Evolutionary conservation across 2,113 vertebrate genomes (phyloP), one percentile per base, ranked within the genome.

Genomic region (Chaetodon auriga): DNA sequence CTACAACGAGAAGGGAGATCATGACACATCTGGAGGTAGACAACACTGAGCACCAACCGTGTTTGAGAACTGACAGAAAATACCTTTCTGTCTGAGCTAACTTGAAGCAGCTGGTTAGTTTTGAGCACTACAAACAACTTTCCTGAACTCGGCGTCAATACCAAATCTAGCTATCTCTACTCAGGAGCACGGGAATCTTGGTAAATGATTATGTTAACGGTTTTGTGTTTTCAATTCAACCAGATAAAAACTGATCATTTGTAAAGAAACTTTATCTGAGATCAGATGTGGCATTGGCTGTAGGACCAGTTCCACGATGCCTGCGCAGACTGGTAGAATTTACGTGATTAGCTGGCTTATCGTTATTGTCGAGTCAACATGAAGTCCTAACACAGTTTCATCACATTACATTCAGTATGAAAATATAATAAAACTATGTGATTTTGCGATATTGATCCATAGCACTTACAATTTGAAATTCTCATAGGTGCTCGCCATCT

Each of bases 401-500:
- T 14, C 12, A 0, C 21, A n/a, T 9, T 11, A 21, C 30, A 5
- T 0, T 45, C 21, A 2, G 1, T 5, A 2, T 1, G 9, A 12
- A 45, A 13, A 5, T 0, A 5, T 3, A 30, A 14, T 0, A 7
- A 63, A 57, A 18, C 15, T 9, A 38, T 1, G 7, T 21, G 14
- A 0, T 5, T 21, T 21, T 43, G 45, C 7, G 15, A 8, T 5
- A 4, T 12, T 21, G 13, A 54, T 49, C 14, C 25, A 15, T 1
- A 6, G 21, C 64, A 95, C 95, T 96, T 88, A 96, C 95, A 96
- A 70, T 66, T 85, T 93, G 60, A 94, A 94, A 84, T 82, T 95
- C 84, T 87, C 87, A 83, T 93, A 95, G 90, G 91, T 85, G 86
- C 73, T 86, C 90, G 95, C 95, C 95, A 96, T 96, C 83, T 95